phyloP scores from a whole-genome alignment of 2,888 invertebrate genomes.

The Leptopilina myrica region DNA sequence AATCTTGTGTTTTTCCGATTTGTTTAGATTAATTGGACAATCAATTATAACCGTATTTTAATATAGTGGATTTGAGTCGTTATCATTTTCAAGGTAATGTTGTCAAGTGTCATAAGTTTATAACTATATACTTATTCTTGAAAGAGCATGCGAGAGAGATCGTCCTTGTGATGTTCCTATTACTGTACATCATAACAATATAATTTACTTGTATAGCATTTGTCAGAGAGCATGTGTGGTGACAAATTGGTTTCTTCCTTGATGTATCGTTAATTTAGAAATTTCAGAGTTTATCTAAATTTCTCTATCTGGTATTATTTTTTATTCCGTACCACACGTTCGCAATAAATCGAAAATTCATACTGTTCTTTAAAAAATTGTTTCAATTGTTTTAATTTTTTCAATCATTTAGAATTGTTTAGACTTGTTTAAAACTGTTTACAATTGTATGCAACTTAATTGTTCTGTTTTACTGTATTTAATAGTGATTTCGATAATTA shows the following conservation, averaged over 20 bases:
- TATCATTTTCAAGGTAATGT: conserved; percentile 30
- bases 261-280: conserved; percentile 4
- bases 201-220: conserved; percentile 38
- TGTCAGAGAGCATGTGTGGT: conserved; percentile 14
- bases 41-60: conserved; percentile 27
- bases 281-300: not conserved
- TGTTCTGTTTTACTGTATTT: too few species aligned
- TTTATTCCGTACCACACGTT: too few species aligned
- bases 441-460: too few species aligned
- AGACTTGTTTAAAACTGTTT: too few species aligned
- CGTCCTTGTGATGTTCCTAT: conserved; percentile 55
- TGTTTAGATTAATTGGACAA: not conserved
- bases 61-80: conserved; percentile 21
- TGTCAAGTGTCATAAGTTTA: conserved; percentile 7
- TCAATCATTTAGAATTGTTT: too few species aligned
- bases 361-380: too few species aligned
- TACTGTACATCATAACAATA: conserved; percentile 45
- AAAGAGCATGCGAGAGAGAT: conserved; percentile 34
- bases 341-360: too few species aligned
- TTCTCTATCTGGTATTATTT: not conserved
- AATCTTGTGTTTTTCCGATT: not conserved
- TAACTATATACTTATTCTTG: conserved; percentile 34
- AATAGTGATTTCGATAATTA: not conserved
- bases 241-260: conserved; percentile 34
- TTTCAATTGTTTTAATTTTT: too few species aligned